Conservation (phyloP, 2,888 invertebrate genomes). For the Ochropacha duplaris region DNA sequence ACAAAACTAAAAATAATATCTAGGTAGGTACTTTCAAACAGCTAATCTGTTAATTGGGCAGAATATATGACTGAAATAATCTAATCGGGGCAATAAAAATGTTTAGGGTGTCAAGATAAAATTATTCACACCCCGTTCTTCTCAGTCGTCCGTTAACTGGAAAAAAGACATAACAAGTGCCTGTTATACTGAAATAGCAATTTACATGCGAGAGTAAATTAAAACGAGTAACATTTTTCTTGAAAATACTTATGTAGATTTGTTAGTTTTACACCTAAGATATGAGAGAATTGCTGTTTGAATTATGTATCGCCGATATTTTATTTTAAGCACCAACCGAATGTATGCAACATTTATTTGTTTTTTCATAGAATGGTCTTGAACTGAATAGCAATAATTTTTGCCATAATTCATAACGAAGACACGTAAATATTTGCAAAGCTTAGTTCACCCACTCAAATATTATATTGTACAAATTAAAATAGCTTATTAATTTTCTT, state of each 20-base stretch:
- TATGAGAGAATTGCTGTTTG: not conserved
- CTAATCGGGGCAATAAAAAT: not conserved
- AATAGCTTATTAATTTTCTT: not conserved
- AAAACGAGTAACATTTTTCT: not conserved
- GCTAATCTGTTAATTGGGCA: not conserved
- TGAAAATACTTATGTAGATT: conserved; percentile 1
- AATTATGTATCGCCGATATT: not conserved
- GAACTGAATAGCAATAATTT: no score
- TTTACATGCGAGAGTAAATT: conserved; percentile 26
- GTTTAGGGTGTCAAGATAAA: not conserved
- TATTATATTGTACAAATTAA: no score
- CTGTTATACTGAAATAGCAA: conserved; percentile 24
- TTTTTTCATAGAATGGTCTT: no score
- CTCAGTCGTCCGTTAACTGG: not conserved
- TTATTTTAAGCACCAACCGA: no score
- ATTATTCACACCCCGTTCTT: not conserved
- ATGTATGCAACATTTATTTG: no score
- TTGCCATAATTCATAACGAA: no score
- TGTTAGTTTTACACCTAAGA: not conserved
- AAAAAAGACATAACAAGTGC: conserved; percentile 2
- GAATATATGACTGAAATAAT: not conserved
- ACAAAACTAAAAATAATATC: no score
- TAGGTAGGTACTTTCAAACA: no score
- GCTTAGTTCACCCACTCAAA: no score
- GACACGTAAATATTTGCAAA: no score